phyloP scores from a whole-genome alignment of 2,888 invertebrate species.

The Panorpa germanica region DNA sequence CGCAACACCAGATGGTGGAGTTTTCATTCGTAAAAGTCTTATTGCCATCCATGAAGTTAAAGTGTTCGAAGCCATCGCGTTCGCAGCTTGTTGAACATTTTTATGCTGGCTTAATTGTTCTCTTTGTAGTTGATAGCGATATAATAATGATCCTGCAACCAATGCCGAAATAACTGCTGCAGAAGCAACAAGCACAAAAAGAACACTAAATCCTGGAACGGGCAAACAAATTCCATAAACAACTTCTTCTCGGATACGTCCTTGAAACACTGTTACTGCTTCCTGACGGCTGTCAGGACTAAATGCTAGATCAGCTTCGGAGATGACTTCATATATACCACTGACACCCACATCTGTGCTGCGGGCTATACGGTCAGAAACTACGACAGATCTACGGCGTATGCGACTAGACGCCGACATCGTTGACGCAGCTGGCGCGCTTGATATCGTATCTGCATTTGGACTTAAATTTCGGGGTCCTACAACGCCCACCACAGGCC shows the following conservation, averaged over 20 bases:
- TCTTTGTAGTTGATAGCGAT: slow-evolving; percentile 57
- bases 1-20: slow-evolving; percentile 10
- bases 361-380: slow-evolving; percentile 52
- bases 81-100: slow-evolving; percentile 25
- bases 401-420: slow-evolving; percentile 23
- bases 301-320: slow-evolving; percentile 80
- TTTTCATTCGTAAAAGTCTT: slow-evolving; percentile 35
- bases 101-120: slow-evolving; percentile 35
- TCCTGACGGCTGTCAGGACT: slow-evolving; percentile 64
- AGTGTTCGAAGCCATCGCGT: slow-evolving; percentile 35
- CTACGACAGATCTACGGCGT: slow-evolving; percentile 40
- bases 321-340: slow-evolving; percentile 78
- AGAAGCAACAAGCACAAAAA: slow-evolving; percentile 73
- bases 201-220: slow-evolving; percentile 70
- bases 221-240: slow-evolving; percentile 86
- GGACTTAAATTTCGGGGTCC: slow-evolving; percentile 24
- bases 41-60: slow-evolving; percentile 60
- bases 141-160: slow-evolving; percentile 67
- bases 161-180: slow-evolving; percentile 75
- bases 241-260: slow-evolving; percentile 71
- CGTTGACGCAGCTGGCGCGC: slow-evolving; percentile 9
- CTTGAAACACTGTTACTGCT: slow-evolving; percentile 74
- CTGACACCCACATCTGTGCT: slow-evolving; percentile 81
- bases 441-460: slow-evolving; percentile 15
- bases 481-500: slow-evolving; percentile 32